These are phyloP conservation scores for Rhegmatorhina hoffmannsi DNA, from an alignment of 2,113 vertebrate species.

Conservation along the genomic window DNA sequence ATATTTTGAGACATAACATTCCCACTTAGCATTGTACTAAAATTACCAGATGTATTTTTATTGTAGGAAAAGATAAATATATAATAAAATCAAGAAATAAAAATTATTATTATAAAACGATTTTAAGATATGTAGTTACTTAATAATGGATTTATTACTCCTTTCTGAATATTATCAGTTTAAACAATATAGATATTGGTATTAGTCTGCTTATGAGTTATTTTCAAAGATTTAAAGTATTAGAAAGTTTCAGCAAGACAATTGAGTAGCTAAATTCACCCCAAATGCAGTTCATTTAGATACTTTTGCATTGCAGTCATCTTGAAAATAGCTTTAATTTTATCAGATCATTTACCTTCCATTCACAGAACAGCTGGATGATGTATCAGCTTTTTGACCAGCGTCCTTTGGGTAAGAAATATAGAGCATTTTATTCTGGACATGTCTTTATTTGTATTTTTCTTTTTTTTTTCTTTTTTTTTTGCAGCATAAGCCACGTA, in stretches of 20 bases:
- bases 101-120: background rate
- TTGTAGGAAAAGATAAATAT: background rate
- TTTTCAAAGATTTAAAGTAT: background rate
- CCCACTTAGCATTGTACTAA: background rate
- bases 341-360: background rate
- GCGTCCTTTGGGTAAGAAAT: background rate
- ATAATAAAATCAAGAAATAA: background rate
- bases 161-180: background rate
- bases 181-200: background rate
- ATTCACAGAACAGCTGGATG: background rate
- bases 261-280: background rate
- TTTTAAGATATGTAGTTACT: background rate
- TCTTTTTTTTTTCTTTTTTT: background rate
- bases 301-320: background rate
- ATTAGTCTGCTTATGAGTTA: background rate
- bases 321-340: background rate
- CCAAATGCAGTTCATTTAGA: background rate
- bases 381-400: background rate
- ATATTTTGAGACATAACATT: background rate
- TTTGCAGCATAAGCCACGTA: slow-evolving; percentile 83
- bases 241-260: background rate
- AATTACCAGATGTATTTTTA: background rate
- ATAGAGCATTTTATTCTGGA: background rate
- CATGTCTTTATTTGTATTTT: slow-evolving; percentile 21
- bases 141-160: background rate